These are phyloP conservation scores for Anoplopoma fimbria DNA, from an alignment of 2,113 vertebrate genomes.

Conservation along the genomic window DNA sequence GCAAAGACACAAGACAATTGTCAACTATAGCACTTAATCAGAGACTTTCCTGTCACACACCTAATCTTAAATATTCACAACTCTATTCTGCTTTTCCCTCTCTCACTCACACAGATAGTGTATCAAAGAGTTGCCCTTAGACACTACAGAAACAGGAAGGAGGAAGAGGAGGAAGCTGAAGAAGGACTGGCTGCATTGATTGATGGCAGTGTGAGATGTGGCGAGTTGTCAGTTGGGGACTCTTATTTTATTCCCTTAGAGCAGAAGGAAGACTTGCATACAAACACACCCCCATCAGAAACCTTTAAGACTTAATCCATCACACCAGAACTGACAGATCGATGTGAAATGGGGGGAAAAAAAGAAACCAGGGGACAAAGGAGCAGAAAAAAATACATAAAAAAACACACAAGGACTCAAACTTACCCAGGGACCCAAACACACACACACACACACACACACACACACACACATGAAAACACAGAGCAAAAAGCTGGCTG, in stretches of 20 bases:
- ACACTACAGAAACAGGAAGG: neutral
- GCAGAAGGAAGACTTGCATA: slow-evolving; percentile 30
- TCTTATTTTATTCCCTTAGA: slow-evolving; percentile 55
- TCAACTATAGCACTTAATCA: slow-evolving; percentile 30
- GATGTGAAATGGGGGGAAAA: slow-evolving; percentile 29
- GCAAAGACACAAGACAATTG: slow-evolving; percentile 6
- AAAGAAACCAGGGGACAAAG: no score
- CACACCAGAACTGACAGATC: slow-evolving; percentile 57
- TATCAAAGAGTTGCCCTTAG: slow-evolving; percentile 16
- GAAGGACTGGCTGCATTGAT: slow-evolving; percentile 49
- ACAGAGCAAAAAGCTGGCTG: slow-evolving; percentile 36
- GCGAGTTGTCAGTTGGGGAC: slow-evolving; percentile 58
- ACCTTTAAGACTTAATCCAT: slow-evolving; percentile 73
- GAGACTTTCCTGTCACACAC: slow-evolving; percentile 12
- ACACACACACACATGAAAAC: slow-evolving; percentile 17
- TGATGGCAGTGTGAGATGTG: slow-evolving; percentile 60
- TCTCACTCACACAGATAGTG: slow-evolving; percentile 39
- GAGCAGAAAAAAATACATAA: slow-evolving; percentile 21
- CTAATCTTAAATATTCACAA: slow-evolving; percentile 25
- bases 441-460: slow-evolving; percentile 11
- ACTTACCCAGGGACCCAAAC: slow-evolving; percentile 15
- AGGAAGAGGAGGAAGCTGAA: slow-evolving; percentile 29
- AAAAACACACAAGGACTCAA: slow-evolving; percentile 37
- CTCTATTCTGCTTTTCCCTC: slow-evolving; percentile 9
- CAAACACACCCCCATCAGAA: slow-evolving; percentile 52